Base-by-base conservation (phyloP, 2,113 vertebrate genomes). In the Cromileptes altivelis region DNA sequence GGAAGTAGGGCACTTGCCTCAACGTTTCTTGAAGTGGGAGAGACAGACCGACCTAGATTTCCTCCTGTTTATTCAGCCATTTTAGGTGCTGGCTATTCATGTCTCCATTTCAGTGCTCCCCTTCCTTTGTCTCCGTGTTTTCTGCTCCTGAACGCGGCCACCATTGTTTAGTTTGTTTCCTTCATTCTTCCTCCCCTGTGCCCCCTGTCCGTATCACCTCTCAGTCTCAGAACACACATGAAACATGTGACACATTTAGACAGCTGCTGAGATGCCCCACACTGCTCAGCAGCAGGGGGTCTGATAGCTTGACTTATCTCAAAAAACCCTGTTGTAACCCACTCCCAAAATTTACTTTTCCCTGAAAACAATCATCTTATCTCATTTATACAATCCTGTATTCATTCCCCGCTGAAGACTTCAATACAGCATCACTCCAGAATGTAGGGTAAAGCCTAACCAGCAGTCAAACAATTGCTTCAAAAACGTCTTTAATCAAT, bases 31-130 rank as follows among this genome's bases (percentile, higher is more conserved):
- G 50, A 91, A 92, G 88, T 89, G 78, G 78, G 79, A 85, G 86
- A 93, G 92, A 91, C 91, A 85, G 77, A 85, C 82, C 86, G 85
- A 92, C 92, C 91, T 85, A 94, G 80, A 94, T 94, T 87, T 70
- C 53, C 74, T 81, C 62, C 76, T 85, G 79, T 91, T 90, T 89
- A 82, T 92, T 89, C 89, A 91, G 82, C 89, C 90, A 85, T 94
- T 94, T 94, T 92, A 93, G 86, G 78, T 84, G 57, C 71, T 25
- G 83, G 82, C 78, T 82, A 89, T 61, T 92, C 83, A 82, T n/a
- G 70, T 82, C 87, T 93, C 88, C 82, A 91, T 93, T 89, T 92
- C 74, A 79, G 45, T 37, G 50, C 65, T 65, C 42, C 55, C 62
- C 21, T 64, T 45, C 74, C 56, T 45, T 18, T 0, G 5, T 53